Evolutionary conservation across 2,888 invertebrate genomes (phyloP).

Genomic region (Actias luna): DNA sequence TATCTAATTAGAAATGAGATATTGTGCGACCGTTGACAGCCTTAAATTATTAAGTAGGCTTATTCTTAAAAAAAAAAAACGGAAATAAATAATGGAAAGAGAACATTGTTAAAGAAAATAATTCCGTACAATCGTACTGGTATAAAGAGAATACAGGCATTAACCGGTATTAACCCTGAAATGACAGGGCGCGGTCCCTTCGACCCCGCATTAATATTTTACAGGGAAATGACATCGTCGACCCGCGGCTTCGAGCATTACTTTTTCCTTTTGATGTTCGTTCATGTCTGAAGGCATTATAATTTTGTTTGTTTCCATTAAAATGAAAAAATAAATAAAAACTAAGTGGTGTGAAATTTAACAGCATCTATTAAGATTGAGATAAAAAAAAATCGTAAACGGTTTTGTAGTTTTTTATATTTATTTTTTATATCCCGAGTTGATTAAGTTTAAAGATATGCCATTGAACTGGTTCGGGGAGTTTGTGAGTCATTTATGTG

Average conservation of each 20-base stretch:
- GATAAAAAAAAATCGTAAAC: neutral
- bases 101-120: constrained; percentile 52
- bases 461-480: neutral
- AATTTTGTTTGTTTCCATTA: constrained; percentile 65
- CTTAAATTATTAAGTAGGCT: neutral
- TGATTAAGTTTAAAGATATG: neutral
- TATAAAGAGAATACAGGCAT: constrained; percentile 56
- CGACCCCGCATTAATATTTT: constrained; percentile 71
- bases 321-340: constrained; percentile 31
- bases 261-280: constrained; percentile 77
- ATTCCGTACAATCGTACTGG: constrained; percentile 55
- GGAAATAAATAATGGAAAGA: constrained; percentile 19
- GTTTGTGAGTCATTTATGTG: neutral
- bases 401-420: neutral
- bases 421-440: neutral
- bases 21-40: too few species aligned
- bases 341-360: constrained; percentile 14
- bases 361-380: neutral
- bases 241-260: constrained; percentile 61
- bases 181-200: constrained; percentile 58
- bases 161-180: constrained; percentile 69
- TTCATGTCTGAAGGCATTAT: constrained; percentile 64
- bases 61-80: neutral
- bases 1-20: too few species aligned
- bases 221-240: constrained; percentile 65